Evolutionary conservation across 2,113 vertebrate species (phyloP).

Genomic region (Zosterops japonicus): DNA sequence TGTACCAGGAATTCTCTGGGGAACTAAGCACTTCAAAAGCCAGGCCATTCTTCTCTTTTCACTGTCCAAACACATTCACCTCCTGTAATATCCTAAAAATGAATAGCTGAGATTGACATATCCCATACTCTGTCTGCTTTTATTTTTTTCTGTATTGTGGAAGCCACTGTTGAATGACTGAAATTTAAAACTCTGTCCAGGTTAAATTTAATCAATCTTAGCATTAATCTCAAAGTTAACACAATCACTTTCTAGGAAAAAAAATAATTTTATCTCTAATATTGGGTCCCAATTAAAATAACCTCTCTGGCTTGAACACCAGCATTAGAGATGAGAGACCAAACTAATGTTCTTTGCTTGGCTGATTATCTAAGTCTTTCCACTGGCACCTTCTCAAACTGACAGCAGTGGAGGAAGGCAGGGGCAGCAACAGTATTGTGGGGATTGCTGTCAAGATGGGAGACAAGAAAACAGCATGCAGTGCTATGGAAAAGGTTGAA

Average conservation of each 20-base stretch:
- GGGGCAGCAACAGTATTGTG: background rate
- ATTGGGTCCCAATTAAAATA: slow-evolving; percentile 12
- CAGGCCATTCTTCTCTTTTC: background rate
- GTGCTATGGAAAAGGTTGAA: background rate
- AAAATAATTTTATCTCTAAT: background rate
- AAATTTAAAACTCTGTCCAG: background rate
- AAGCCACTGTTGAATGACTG: background rate
- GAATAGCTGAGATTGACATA: background rate
- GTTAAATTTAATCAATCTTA: background rate
- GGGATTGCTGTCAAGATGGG: background rate
- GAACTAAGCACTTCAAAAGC: background rate
- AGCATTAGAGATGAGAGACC: background rate
- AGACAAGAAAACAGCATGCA: background rate
- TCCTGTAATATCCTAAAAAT: background rate
- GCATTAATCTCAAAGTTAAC: slow-evolving; percentile 5
- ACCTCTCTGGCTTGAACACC: background rate
- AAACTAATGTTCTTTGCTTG: slow-evolving; percentile 38
- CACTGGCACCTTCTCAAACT: slow-evolving; percentile 14
- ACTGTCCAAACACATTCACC: background rate
- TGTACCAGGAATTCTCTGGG: background rate
- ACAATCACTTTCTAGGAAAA: background rate
- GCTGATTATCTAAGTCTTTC: slow-evolving; percentile 40
- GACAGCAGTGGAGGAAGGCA: slow-evolving; percentile 1
- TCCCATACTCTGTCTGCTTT: background rate
- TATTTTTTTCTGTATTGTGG: background rate